Conservation (phyloP, 2,888 invertebrate species). For the Pyrrhia umbra region DNA sequence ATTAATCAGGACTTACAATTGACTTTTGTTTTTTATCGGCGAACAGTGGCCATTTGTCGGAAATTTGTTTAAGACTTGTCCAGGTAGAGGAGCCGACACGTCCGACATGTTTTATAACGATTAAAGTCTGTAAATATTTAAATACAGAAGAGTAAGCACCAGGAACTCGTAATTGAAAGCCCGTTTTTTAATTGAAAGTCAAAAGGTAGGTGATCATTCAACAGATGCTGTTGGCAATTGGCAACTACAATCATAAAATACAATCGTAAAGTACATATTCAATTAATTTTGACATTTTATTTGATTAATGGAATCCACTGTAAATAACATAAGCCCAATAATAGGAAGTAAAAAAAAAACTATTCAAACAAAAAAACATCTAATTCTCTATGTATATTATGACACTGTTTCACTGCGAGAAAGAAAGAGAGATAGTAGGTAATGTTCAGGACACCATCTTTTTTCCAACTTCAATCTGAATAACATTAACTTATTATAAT, state of each 20-base stretch:
- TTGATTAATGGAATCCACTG: not conserved
- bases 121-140: conserved; percentile 64
- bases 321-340: not conserved
- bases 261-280: conserved; percentile 4
- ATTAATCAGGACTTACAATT: conserved; percentile 58
- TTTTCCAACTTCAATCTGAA: no score
- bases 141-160: conserved; percentile 47
- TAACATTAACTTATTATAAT: no score
- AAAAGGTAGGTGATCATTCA: conserved; percentile 39
- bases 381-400: no score
- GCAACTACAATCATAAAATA: no score
- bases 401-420: no score
- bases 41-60: conserved; percentile 51
- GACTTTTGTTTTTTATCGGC: conserved; percentile 47
- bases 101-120: conserved; percentile 57
- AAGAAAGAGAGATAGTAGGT: no score
- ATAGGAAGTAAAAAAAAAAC: no score
- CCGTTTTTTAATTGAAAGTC: conserved; percentile 51
- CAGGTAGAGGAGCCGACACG: conserved; percentile 48
- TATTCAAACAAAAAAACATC: no score
- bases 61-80: conserved; percentile 44
- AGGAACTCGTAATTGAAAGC: conserved; percentile 45
- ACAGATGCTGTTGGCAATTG: conserved; percentile 20
- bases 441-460: no score
- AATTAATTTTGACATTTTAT: conserved; percentile 5